phyloP scores from a whole-genome alignment of 2,113 vertebrate species.

The Enhydra lutris region DNA sequence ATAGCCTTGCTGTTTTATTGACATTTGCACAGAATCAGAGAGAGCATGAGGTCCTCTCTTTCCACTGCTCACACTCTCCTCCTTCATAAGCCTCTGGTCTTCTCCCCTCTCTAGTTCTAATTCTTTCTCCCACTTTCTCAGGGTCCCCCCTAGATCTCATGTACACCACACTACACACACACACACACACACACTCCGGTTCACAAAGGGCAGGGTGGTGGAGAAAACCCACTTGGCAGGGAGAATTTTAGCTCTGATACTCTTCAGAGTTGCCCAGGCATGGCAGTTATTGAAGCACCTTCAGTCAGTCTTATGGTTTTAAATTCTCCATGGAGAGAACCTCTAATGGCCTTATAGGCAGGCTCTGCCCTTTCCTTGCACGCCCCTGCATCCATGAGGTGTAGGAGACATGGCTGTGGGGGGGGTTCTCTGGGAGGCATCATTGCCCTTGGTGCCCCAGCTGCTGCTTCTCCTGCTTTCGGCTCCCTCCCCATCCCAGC shows the following conservation, averaged over 20 bases:
- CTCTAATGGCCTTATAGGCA: not conserved
- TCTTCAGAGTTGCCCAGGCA: not conserved
- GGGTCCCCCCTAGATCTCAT: not conserved
- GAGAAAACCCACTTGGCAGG: not conserved
- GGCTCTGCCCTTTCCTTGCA: not conserved
- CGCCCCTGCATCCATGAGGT: not conserved
- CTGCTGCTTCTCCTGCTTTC: too few species aligned
- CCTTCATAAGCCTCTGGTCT: not conserved
- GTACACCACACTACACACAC: not conserved
- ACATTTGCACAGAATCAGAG: not conserved
- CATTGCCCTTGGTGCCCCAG: too few species aligned
- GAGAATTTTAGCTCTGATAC: not conserved
- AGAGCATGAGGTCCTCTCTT: not conserved
- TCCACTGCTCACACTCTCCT: not conserved
- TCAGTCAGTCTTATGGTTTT: not conserved
- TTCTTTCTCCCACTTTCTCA: not conserved
- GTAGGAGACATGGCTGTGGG: not conserved
- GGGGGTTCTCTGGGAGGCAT: too few species aligned
- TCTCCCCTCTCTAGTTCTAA: not conserved
- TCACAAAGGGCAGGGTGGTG: not conserved
- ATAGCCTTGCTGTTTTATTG: not conserved
- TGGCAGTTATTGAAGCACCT: not conserved
- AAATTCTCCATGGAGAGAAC: not conserved
- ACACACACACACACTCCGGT: not conserved
- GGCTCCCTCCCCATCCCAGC: not conserved